Base-by-base conservation (phyloP, 2,797 vertebrate species). In the Micromesistius poutassou region DNA sequence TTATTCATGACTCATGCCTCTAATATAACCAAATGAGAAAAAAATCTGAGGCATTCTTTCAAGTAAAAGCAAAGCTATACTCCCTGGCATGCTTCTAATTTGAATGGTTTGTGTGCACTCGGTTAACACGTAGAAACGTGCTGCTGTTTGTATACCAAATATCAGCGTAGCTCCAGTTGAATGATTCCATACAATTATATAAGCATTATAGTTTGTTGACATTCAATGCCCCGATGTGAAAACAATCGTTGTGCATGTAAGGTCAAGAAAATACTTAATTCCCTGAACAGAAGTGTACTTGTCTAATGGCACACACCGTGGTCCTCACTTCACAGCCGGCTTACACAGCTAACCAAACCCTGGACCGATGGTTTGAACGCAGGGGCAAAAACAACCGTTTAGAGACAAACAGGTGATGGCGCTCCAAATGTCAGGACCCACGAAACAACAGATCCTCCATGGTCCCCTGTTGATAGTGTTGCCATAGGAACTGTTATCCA, bases 401-500 rank as follows among this genome's bases (percentile, higher is more conserved):
- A 73, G 71, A 13, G 77, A 79, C 86, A 81, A 86, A 75, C 38
- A 75, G 79, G 78, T 84, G 87, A 84, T 76, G 83, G 78, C 78
- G 55, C 86, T 83, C 74, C 75, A 86, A 84, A 90, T 90, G 90
- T 90, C 89, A 90, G 76, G 89, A 91, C 87, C 55, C 89, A 71
- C 12, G 28, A 62, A 62, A 62, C 22, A n/a, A 62, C 55, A n/a
- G 89, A 93, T 91, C 92, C 89, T 81, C 78, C 86, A 83, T 10
- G 42, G 78, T 86, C 82, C 76, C 84, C 84, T 87, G 83, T 91
- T 88, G 89, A 90, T 89, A 87, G 66, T 66, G 94, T 95, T 94
- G 84, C 90, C 91, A 94, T 93, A 90, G 93, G 81, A 94, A 95
- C 93, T 81, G 79, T 62, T 83, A 25, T 25, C 55, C 55, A 81